Conservation (phyloP, 1,140 invertebrate genomes). For the Brachionus sp. region DNA sequence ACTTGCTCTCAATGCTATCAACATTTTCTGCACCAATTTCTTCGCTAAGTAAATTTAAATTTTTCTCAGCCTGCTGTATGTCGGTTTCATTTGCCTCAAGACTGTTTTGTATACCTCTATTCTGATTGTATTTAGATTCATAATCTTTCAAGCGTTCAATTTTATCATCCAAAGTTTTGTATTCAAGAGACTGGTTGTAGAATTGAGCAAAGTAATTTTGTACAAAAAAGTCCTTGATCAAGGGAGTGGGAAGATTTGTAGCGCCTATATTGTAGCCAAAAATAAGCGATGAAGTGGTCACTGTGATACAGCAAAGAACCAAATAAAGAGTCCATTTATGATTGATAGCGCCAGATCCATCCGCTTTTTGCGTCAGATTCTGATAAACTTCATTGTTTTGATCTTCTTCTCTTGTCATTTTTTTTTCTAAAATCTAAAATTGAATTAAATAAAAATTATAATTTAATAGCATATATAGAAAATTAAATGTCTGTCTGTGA, state of each 20-base stretch:
- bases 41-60: background rate
- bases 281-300: background rate
- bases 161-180: background rate
- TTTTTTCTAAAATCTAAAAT: constrained; percentile 9
- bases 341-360: background rate
- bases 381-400: constrained; percentile 39
- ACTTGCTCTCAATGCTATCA: background rate
- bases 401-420: constrained; percentile 23
- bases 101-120: background rate
- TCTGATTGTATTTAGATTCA: background rate
- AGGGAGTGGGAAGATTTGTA: constrained; percentile 28
- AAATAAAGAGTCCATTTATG: constrained; percentile 37
- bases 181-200: background rate
- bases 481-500: background rate
- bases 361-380: constrained; percentile 14
- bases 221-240: constrained; percentile 18
- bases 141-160: background rate
- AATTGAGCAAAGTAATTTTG: constrained; percentile 12
- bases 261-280: constrained; percentile 39
- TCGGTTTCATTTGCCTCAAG: background rate
- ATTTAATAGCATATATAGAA: background rate
- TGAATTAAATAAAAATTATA: background rate
- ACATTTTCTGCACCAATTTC: background rate
- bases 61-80: background rate
- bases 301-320: background rate